Evolutionary conservation across 2,113 vertebrate genomes (phyloP), one percentile per base, ranked within the genome.

Genomic region (Microcebus lehilahytsara): DNA sequence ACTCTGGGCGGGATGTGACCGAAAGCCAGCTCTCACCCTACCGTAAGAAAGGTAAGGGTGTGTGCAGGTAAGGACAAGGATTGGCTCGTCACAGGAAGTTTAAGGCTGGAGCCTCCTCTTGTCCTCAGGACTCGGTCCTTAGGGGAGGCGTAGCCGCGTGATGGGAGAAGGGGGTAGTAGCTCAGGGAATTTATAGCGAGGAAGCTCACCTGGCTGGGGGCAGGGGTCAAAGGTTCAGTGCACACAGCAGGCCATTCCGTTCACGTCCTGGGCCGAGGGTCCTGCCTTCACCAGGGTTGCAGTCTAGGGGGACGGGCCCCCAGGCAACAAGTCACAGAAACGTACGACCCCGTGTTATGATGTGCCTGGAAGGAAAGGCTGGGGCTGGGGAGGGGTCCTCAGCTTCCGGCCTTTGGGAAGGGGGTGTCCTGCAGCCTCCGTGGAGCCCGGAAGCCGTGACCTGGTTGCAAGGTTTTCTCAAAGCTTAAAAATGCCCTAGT

Each of bases 401-500:
- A 40, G 89, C 40, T 83, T 17, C 4, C 0, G 58, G 42, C 58
- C 72, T n/a, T 3, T 2, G 30, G n/a, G 42, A 53, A 80, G 58
- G 32, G 40, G 23, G 71, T 62, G 75, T 93, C 69, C 80, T 25
- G 3, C 75, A 34, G 71, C 89, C 9, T 69, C 69, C 16, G 67
- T 0, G 1, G 74, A 89, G 42, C 92, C 77, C 53, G 91, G 87
- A 78, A 94, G 91, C 96, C 64, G 83, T 96, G 95, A 96, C 96
- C 97, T 94, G 92, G 96, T 96, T 95, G 96, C 23, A 7, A n/a
- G 77, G 91, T 75, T 93, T 96, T 95, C 94, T 97, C 92, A n/a
- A 74, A 96, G 97, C 97, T 85, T 42, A 30, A 69, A 94, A 51
- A 53, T 96, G 97, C 96, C 97, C 97, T 95, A 95, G 58, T 96